Evolutionary conservation across 1,140 invertebrate genomes (phyloP), one percentile per base, ranked within the genome.

Genomic region (Leptopilina boulardi): DNA sequence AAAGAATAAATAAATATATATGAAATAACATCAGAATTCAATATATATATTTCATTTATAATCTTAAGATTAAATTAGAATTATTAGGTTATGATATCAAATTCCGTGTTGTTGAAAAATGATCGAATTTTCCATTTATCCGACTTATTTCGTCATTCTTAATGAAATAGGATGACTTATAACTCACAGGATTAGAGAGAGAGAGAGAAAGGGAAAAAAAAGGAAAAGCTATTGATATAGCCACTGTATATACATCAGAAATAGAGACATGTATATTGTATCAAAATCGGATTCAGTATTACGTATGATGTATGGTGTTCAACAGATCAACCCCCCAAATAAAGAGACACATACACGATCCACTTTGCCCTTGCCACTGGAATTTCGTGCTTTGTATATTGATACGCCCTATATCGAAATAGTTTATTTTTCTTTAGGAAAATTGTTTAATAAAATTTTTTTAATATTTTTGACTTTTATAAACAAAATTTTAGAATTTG

Each of bases 351-450:
- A n/a, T n/a, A n/a, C 83, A 82, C 34, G 34, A 85, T 88, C 87
- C 79, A 82, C 82, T 86, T 77, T 66, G 73, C 83, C 78, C 81
- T 78, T 51, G 76, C n/a, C 74, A 73, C 70, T 71, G 80, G 81
- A 87, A 89, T 87, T 90, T 84, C 90, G 89, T 90, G 89, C 88
- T 76, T 77, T 80, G 89, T 90, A 89, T 91, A 90, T 90, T 88
- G 89, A 91, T 90, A 89, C 80, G 66, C 81, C 84, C 8, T 56
- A 73, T 66, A 26, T 66, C 11, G 59, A n/a, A 30, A 15, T 26
- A 26, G 26, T 23, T n/a, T n/a, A 44, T n/a, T 51, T 18, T 51
- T 18, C n/a, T 15, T 18, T 18, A 18, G 5, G 1, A 51, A 51
- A 44, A n/a, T 44, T 11, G 15, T 47, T n/a, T n/a, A 0, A 15